A percentile compares a stretch with the other conserved stretches of the same genome.
Conservation (phyloP, 2,888 invertebrate species). For the Hyles lineata region DNA sequence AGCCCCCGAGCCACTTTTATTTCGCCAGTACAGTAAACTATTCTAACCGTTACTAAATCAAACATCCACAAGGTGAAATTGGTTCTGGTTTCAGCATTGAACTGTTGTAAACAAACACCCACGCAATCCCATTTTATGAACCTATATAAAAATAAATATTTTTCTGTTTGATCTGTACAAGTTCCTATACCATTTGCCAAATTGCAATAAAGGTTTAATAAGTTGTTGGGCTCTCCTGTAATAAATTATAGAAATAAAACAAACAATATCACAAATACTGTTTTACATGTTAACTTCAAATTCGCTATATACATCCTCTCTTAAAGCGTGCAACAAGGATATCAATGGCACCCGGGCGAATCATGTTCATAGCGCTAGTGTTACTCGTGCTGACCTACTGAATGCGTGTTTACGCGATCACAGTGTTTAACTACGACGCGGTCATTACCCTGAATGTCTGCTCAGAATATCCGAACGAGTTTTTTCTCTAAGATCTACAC, state of each 20-base stretch:
- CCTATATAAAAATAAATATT: too few species aligned
- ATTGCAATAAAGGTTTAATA: too few species aligned
- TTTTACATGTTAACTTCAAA: too few species aligned
- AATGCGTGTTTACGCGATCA: neutral
- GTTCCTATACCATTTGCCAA: too few species aligned
- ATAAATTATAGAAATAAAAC: too few species aligned
- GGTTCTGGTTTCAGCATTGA: neutral
- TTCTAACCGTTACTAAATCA: neutral
- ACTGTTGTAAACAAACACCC: neutral
- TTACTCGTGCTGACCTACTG: neutral
- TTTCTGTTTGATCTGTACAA: too few species aligned
- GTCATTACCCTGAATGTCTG: slow-evolving; percentile 23
- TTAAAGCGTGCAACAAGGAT: too few species aligned
- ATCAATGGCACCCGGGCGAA: too few species aligned
- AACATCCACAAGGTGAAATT: neutral
- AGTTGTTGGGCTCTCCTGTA: too few species aligned
- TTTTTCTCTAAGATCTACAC: slow-evolving; percentile 21
- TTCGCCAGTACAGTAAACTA: neutral
- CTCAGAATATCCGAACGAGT: slow-evolving; percentile 22
- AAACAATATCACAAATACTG: too few species aligned
- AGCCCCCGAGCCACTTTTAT: neutral
- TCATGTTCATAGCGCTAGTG: neutral
- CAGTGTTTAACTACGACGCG: slow-evolving; percentile 1
- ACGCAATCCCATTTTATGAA: too few species aligned
- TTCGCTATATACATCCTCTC: too few species aligned